Evolutionary conservation across 2,888 invertebrate genomes (phyloP).

Genomic region (Orgyia antiqua): DNA sequence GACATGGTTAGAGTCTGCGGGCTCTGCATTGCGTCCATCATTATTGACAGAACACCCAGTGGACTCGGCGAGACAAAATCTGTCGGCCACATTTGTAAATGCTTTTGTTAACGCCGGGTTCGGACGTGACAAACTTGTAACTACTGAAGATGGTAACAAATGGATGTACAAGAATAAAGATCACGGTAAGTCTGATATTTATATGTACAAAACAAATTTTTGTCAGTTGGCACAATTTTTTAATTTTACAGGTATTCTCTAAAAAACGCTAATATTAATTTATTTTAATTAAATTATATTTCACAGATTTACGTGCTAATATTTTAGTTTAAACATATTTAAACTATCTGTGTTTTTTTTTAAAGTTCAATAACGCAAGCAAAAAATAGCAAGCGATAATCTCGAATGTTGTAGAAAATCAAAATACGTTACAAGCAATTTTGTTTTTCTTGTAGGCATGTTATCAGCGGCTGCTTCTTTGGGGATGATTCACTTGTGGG

Average conservation of each 20-base stretch:
- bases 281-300: no score
- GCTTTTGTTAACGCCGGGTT: constrained; percentile 99
- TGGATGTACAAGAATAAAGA: constrained; percentile 99
- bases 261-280: no score
- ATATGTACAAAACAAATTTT: no score
- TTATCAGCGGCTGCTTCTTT: constrained; percentile 97
- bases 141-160: constrained; percentile 88
- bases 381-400: no score
- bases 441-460: no score
- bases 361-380: no score
- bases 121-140: constrained; percentile 95
- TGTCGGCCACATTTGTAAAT: constrained; percentile 98
- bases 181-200: constrained; percentile 74
- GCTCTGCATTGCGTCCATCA: constrained; percentile 81
- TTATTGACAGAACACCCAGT: constrained; percentile 86
- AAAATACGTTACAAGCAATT: no score
- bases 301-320: no score
- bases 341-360: no score
- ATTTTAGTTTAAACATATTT: no score
- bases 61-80: constrained; percentile 97
- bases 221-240: background rate
- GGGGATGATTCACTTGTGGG: constrained; percentile 97
- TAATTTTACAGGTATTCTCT: no score
- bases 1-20: constrained; percentile 94
- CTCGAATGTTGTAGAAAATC: no score